Base-by-base conservation (phyloP, 2,888 invertebrate genomes). In the Furcula furcula region DNA sequence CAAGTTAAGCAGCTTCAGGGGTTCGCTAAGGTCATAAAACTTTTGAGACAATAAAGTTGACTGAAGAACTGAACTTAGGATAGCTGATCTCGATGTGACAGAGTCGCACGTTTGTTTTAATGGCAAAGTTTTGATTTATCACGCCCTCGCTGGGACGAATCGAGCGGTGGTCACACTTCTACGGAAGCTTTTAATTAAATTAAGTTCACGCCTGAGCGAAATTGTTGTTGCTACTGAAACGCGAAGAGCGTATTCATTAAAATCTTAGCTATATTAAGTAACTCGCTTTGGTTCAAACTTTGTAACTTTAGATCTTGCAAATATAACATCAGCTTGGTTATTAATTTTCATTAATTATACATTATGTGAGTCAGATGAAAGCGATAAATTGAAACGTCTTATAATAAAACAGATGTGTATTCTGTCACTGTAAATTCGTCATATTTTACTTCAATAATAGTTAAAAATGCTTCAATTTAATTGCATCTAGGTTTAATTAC, bases 71-170 rank as follows among this genome's bases (percentile, higher is more conserved):
- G 46, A 69, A 76, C 69, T 76, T 72, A 46, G 60, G 60, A 67
- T 75, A 76, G 74, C 78, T 76, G 76, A 76, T 76, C 74, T 66
- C 64, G 64, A 78, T 72, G 76, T 80, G 77, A 77, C 76, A 69
- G 62, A 57, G 70, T 45, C 66, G 55, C 64, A 51, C 64, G 65
- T 73, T 72, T 62, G 76, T 66, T 72, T 73, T 78, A 77, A 82
- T 78, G 67, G 78, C 55, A 57, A 78, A 82, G 81, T 84, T 85
- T 76, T 81, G 79, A 83, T 81, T 82, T 82, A 85, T 76, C 67
- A 57, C 57, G 50, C 53, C 46, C 46, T 35, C 19, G 37, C 43
- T n/a, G 40, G 54, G 57, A 71, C 54, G 39, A 48, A 54, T 39
- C 45, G 70, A 59, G 29, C 44, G 48, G 62, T 55, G 69, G 63